Evolutionary conservation across 2,797 vertebrate genomes (phyloP).

Genomic region (Typhlichthys subterraneus): DNA sequence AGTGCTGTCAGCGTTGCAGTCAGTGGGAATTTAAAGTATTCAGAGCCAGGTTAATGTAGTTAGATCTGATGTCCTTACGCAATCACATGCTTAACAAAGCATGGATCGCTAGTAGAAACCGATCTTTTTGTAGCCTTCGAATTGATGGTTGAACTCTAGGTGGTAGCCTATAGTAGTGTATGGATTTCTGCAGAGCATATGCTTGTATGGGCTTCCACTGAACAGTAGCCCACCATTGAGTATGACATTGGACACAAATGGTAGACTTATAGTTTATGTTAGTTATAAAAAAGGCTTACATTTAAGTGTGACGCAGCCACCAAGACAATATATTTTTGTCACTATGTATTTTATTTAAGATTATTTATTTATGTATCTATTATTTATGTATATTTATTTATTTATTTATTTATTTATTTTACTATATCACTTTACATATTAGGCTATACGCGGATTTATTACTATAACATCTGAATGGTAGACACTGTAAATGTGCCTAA

Average conservation of each 20-base stretch:
- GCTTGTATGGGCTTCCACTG: slow-evolving; percentile 28
- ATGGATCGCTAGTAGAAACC: slow-evolving; percentile 25
- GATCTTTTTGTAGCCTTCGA: slow-evolving; percentile 16
- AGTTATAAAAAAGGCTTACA: no score
- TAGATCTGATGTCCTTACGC: slow-evolving; percentile 47
- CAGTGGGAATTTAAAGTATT: slow-evolving; percentile 43
- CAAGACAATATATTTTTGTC: no score
- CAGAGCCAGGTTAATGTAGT: slow-evolving; percentile 51
- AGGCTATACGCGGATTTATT: no score
- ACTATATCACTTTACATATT: no score
- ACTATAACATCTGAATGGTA: no score
- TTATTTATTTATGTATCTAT: no score
- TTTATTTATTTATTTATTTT: no score
- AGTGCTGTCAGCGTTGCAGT: slow-evolving; percentile 47
- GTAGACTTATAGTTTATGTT: no score
- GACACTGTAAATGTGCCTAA: no score
- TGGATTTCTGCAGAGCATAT: slow-evolving; percentile 55
- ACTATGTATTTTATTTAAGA: no score
- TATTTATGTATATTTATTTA: no score
- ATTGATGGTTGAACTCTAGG: slow-evolving; percentile 47
- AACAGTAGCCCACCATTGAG: slow-evolving; percentile 12
- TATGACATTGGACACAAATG: not conserved
- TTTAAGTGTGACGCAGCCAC: no score
- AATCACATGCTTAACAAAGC: slow-evolving; percentile 58
- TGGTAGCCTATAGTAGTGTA: slow-evolving; percentile 8